A percentile compares a stretch with the other conserved stretches of the same genome.
These are phyloP conservation scores for Cheilinus undulatus DNA, from an alignment of 2,113 vertebrate genomes.

Conservation along the genomic window DNA sequence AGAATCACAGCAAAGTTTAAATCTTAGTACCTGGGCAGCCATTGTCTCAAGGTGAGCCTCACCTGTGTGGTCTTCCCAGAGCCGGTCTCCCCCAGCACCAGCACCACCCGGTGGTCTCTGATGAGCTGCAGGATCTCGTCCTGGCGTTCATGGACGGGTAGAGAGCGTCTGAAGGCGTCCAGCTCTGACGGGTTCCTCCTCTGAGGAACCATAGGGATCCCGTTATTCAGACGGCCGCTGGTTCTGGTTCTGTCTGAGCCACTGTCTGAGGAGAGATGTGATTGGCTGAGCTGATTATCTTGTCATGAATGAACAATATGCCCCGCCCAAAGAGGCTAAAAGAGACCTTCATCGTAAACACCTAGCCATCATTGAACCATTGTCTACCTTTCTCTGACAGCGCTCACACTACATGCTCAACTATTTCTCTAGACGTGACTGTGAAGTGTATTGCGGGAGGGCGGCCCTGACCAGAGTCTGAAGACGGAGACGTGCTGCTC, in stretches of 20 bases:
- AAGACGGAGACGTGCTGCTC: constrained; percentile 74
- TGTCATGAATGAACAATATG: too few species aligned
- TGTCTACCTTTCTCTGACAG: too few species aligned
- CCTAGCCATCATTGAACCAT: too few species aligned
- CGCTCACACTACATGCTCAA: too few species aligned
- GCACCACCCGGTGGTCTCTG: constrained; percentile 89
- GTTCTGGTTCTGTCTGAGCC: constrained; percentile 85
- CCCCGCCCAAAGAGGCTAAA: too few species aligned
- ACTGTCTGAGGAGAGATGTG: constrained; percentile 67
- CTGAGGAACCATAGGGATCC: constrained; percentile 91
- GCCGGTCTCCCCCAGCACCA: constrained; percentile 95
- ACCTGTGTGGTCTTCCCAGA: constrained; percentile 99
- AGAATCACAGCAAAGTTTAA: too few species aligned
- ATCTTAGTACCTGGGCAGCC: too few species aligned
- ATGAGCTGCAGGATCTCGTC: constrained; percentile 91
- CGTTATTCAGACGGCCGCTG: constrained; percentile 87
- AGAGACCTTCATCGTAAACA: too few species aligned
- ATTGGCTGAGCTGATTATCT: too few species aligned
- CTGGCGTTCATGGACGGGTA: constrained; percentile 90
- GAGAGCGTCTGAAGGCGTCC: constrained; percentile 88
- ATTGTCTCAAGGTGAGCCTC: not conserved
- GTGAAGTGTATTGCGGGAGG: too few species aligned
- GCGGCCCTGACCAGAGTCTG: constrained; percentile 83
- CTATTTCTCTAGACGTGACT: too few species aligned
- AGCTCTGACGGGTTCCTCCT: constrained; percentile 88